A percentile compares a stretch with the other conserved stretches of the same genome.
These are phyloP conservation scores for Diplodus sargus DNA, from an alignment of 2,797 vertebrate species.

Conservation along the genomic window DNA sequence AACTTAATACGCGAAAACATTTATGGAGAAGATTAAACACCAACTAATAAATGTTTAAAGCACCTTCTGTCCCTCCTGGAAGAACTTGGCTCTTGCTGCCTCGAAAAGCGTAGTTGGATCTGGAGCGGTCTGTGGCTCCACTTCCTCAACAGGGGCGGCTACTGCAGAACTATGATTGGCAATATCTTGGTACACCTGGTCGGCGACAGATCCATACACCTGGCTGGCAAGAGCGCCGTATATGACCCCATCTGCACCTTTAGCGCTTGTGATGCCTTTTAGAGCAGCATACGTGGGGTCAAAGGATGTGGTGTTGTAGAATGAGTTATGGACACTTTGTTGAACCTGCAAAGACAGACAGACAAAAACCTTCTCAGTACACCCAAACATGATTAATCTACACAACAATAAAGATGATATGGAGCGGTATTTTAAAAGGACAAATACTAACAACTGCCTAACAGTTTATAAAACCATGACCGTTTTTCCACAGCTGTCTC, in stretches of 20 bases:
- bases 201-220: constrained; percentile 84
- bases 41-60: not conserved
- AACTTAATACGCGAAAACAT: not conserved
- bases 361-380: not conserved
- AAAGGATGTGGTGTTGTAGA: constrained; percentile 86
- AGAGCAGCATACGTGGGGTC: constrained; percentile 86
- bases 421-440: no score
- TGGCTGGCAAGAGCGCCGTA: constrained; percentile 87
- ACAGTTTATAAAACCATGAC: no score
- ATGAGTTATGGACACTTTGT: constrained; percentile 88
- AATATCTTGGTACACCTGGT: constrained; percentile 79
- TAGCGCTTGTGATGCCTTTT: constrained; percentile 84
- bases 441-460: no score
- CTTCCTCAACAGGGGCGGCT: constrained; percentile 27
- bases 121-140: constrained; percentile 51
- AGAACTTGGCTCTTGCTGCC: constrained; percentile 87
- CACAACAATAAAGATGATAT: not conserved
- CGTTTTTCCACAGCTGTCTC: no score
- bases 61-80: constrained; percentile 87
- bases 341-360: constrained; percentile 76
- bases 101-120: constrained; percentile 86
- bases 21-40: not conserved
- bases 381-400: not conserved
- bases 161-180: constrained; percentile 59
- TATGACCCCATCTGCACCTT: constrained; percentile 83